phyloP scores from a whole-genome alignment of 1,140 invertebrate genomes.

The Bombus superbus region DNA sequence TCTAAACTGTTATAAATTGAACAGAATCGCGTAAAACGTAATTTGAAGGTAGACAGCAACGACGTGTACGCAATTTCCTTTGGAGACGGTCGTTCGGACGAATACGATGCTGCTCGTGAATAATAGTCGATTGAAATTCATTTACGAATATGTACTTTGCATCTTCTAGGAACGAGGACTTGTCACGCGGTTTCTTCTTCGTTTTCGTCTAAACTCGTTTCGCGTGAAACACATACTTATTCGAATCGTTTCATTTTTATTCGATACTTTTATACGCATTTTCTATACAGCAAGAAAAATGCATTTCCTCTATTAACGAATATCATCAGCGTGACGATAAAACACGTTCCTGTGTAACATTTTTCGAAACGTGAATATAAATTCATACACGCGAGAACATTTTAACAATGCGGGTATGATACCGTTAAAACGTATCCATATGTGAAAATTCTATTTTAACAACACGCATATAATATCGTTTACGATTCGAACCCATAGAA shows the following conservation, averaged over 20 bases:
- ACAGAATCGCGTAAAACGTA: neutral
- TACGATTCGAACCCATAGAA: no score
- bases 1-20: neutral
- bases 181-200: no score
- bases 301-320: neutral
- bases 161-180: neutral
- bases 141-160: neutral
- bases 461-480: neutral
- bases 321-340: neutral
- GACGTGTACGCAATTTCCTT: neutral
- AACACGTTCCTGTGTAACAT: no score
- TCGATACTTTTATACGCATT: neutral
- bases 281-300: neutral
- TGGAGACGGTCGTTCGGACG: neutral
- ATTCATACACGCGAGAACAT: neutral
- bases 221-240: neutral
- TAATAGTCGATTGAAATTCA: slow-evolving; percentile 4
- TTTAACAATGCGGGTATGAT: neutral
- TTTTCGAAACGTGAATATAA: no score
- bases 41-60: neutral
- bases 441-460: neutral
- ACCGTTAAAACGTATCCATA: neutral
- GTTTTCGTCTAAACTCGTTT: neutral
- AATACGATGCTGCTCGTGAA: neutral
- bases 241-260: neutral